A percentile compares a stretch with the other conserved stretches of the same genome.
These are phyloP conservation scores for Mythimna albipuncta DNA, from an alignment of 2,888 invertebrate species.

Conservation along the genomic window DNA sequence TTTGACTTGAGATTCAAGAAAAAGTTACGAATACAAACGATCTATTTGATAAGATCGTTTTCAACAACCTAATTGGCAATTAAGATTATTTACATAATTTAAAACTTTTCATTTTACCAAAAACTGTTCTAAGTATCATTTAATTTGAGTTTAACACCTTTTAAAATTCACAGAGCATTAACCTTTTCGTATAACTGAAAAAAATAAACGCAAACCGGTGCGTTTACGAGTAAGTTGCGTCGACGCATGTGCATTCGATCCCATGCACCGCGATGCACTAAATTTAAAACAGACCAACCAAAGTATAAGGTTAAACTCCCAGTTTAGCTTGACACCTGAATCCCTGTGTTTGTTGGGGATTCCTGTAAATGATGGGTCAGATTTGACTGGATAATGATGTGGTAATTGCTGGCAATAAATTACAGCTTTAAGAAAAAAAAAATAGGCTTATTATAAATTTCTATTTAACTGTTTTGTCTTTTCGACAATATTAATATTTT, in stretches of 20 bases:
- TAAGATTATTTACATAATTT: conserved; percentile 25
- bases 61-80: conserved; percentile 36
- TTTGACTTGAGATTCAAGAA: conserved; percentile 32
- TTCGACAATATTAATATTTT: background rate
- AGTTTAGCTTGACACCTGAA: conserved; percentile 56
- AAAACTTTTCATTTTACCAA: conserved; percentile 14
- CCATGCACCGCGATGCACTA: conserved; percentile 80
- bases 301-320: conserved; percentile 62
- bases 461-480: no score
- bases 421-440: background rate
- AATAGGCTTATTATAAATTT: background rate
- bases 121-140: background rate
- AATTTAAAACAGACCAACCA: conserved; percentile 74
- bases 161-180: conserved; percentile 19
- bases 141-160: conserved; percentile 1
- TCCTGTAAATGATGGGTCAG: background rate
- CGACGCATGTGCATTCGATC: conserved; percentile 75
- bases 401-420: background rate
- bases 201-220: conserved; percentile 56
- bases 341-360: background rate
- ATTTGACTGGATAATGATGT: background rate
- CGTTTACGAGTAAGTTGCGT: conserved; percentile 58
- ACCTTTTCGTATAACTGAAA: conserved; percentile 28
- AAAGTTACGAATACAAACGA: conserved; percentile 35
- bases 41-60: conserved; percentile 28